Evolutionary conservation across 2,797 vertebrate genomes (phyloP).

Genomic region (Tinamus major): DNA sequence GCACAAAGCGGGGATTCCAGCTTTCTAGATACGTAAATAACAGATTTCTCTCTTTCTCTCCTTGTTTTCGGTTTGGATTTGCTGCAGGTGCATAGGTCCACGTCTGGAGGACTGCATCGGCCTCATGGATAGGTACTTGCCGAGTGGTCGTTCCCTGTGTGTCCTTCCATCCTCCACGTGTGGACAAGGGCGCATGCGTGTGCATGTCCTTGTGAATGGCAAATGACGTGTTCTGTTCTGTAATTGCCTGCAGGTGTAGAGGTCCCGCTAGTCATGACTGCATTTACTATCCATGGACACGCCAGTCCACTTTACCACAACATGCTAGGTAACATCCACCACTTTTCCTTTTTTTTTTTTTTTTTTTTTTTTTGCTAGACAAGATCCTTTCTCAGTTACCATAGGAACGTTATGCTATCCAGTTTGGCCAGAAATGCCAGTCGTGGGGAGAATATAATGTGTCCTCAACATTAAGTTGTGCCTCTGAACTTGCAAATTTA

Average conservation of each 20-base stretch:
- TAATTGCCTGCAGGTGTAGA: slow-evolving; percentile 86
- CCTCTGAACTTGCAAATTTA: not conserved
- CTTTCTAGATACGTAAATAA: not conserved
- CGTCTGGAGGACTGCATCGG: slow-evolving; percentile 95
- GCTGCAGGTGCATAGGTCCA: slow-evolving; percentile 92
- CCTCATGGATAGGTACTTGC: slow-evolving; percentile 96
- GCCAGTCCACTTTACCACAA: slow-evolving; percentile 83
- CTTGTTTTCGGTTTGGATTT: slow-evolving; percentile 45
- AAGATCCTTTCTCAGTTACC: not conserved
- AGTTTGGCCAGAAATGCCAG: not conserved
- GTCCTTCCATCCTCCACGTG: slow-evolving; percentile 70
- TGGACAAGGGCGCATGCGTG: slow-evolving; percentile 79
- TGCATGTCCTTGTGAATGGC: slow-evolving; percentile 80
- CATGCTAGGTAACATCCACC: slow-evolving; percentile 85
- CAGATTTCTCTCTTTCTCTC: slow-evolving; percentile 59
- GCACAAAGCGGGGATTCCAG: not conserved
- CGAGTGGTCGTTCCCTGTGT: slow-evolving; percentile 69
- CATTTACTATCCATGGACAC: slow-evolving; percentile 85
- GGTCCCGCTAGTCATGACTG: slow-evolving; percentile 85
- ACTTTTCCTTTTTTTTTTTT: slow-evolving; percentile 66
- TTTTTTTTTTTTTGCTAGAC: slow-evolving; percentile 55
- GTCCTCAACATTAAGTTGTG: fast-evolving
- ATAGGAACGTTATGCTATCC: slow-evolving; percentile 22
- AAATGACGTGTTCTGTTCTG: slow-evolving; percentile 82
- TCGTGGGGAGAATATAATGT: fast-evolving